Evolutionary conservation across 64 coral and sea anemone genomes (phyloP).

Genomic region (Pachyseris speciosa): DNA sequence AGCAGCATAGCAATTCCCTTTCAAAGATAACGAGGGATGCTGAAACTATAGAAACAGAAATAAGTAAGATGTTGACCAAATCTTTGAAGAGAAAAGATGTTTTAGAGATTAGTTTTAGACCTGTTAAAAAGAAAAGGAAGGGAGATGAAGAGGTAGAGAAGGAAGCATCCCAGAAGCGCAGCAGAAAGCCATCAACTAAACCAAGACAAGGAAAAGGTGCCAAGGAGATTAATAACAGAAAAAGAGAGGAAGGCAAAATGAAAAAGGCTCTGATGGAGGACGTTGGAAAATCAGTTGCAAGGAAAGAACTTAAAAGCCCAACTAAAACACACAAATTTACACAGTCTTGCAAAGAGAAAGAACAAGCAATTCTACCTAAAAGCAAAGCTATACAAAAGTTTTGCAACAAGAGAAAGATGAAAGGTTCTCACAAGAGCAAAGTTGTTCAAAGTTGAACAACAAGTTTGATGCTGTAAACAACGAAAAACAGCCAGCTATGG

Average conservation of each 20-base stretch:
- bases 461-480: not conserved
- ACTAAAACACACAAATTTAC: not conserved
- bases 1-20: not conserved
- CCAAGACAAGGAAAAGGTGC: not conserved
- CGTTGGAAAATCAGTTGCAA: not conserved
- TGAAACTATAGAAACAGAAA: not conserved
- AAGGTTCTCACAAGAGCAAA: not conserved
- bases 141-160: not conserved
- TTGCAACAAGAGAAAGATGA: not conserved
- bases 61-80: not conserved
- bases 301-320: slow-evolving; percentile 15
- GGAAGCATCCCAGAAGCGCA: not conserved
- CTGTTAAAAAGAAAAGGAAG: not conserved
- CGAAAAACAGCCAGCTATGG: not conserved
- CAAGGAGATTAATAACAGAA: not conserved
- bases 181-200: not conserved
- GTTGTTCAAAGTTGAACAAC: slow-evolving; percentile 24
- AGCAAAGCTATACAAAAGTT: not conserved
- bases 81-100: not conserved
- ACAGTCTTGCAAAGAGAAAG: not conserved
- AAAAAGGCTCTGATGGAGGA: not conserved
- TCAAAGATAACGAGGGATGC: not conserved
- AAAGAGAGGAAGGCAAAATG: not conserved
- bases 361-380: not conserved
- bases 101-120: not conserved